Base-by-base conservation (phyloP, 2,888 invertebrate species). In the Cosmopolites sordidus region DNA sequence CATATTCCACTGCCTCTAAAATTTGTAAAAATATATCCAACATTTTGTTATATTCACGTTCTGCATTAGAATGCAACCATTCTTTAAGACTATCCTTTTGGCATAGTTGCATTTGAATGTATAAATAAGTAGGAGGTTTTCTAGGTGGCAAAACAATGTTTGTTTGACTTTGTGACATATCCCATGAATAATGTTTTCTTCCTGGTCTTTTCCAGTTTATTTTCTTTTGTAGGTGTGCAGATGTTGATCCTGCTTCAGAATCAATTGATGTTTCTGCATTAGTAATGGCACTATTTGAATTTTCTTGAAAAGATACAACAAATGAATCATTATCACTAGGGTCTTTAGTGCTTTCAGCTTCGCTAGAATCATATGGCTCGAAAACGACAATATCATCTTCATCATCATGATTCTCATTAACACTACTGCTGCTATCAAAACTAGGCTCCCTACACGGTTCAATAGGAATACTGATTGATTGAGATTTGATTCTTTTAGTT, bases 91-190 rank as follows among this genome's bases (percentile, higher is more conserved):
- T 95, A 66, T 92, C 87, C 65, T 86, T 83, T 48, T 84, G 83
- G 67, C 97, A 98, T 57, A 98, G 76, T 74, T 98, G 95, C 97
- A 98, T 98, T 77, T 98, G 97, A 71, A 98, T 98, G 71, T 93
- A 97, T 12, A 98, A 79, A 72, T 87, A 92, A 69, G 87, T 83
- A 17, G 66, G 66, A 8, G 66, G 54, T 2, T 54, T 48, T 8
- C 22, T 3, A 39, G 14, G 44, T 1, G 49, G n/a, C 5, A 15
- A 16, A 5, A 51, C 15, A 12, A 43, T 29, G 8, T 60, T 51
- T 37, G 54, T 29, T 16, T 61, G 63, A 43, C 57, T 66, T 18
- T 63, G 64, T 11, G 64, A 52, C 42, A 71, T 53, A 47, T 74
- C 73, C 58, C 74, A 66, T 0, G 75, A 72, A 30, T 71, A 62